Conservation (phyloP, 53 echinoderm and acorn worm genomes). For the Crossaster papposus region DNA sequence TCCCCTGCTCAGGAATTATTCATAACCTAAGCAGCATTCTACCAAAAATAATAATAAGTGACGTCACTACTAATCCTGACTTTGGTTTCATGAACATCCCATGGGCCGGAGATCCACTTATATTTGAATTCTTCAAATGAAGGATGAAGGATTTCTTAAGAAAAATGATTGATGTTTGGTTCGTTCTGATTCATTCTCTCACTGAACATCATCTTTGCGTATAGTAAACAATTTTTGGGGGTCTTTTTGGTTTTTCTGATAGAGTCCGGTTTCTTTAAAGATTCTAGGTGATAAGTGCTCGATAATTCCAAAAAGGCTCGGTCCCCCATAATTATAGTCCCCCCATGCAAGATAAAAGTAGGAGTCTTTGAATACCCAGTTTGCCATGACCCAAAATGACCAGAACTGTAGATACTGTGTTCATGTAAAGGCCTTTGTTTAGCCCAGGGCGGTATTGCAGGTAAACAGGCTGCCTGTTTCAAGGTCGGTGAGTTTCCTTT, state of each 20-base stretch:
- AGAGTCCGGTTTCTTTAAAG: neutral
- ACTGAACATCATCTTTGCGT: neutral
- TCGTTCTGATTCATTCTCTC: neutral
- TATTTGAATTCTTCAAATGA: constrained; percentile 12
- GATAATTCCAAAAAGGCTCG: neutral
- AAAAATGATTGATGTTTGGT: neutral
- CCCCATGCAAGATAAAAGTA: neutral
- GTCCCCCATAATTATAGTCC: neutral
- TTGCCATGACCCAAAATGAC: constrained; percentile 61
- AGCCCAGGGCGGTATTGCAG: constrained; percentile 16
- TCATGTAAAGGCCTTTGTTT: constrained; percentile 57
- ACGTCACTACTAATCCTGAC: neutral
- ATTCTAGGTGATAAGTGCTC: neutral
- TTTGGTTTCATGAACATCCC: no score
- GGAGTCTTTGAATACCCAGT: constrained; percentile 14
- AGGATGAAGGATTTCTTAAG: no score
- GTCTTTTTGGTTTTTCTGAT: neutral
- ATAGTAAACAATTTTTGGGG: no score
- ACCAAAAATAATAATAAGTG: constrained; percentile 10
- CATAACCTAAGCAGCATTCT: neutral
- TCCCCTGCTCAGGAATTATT: neutral
- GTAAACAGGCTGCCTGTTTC: constrained; percentile 57
- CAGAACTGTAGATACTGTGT: constrained; percentile 42
- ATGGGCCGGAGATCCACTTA: no score
- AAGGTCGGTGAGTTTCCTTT: constrained; percentile 67